A percentile compares a stretch with the other conserved stretches of the same genome.
These are phyloP conservation scores for Brachyistius frenatus DNA, from an alignment of 2,113 vertebrate genomes.

Conservation along the genomic window DNA sequence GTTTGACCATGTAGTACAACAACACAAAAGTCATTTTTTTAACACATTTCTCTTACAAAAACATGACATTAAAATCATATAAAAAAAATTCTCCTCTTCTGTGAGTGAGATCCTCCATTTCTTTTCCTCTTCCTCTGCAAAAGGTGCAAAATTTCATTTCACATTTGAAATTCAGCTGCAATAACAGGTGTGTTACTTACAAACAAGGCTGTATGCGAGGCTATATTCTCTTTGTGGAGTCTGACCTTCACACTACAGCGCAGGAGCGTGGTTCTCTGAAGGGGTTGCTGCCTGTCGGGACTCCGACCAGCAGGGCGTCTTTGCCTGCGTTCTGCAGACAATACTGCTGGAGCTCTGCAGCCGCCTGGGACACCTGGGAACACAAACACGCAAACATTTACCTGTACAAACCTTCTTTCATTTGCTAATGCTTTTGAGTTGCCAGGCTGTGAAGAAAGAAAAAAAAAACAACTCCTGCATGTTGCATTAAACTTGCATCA, in stretches of 20 bases:
- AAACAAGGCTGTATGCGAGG: not conserved
- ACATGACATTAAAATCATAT: not conserved
- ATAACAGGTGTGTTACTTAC: not conserved
- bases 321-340: constrained; percentile 95
- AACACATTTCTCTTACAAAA: constrained; percentile 2
- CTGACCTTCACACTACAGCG: constrained; percentile 82
- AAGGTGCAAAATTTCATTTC: constrained; percentile 12
- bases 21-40: not conserved
- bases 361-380: constrained; percentile 94
- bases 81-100: constrained; percentile 13
- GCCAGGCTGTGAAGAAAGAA: not conserved
- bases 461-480: not conserved
- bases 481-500: too few relatives aligned
- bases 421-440: not conserved
- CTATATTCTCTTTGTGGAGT: not conserved
- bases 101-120: not conserved
- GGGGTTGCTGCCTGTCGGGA: constrained; percentile 94
- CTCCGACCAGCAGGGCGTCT: constrained; percentile 92
- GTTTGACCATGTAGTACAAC: not conserved
- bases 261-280: constrained; percentile 96
- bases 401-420: not conserved
- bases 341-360: constrained; percentile 95
- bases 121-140: constrained; percentile 36
- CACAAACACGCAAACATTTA: not conserved
- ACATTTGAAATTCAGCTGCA: not conserved